These are phyloP conservation scores for Hapalemur alaotrensis DNA, from an alignment of 2,797 vertebrate genomes.

Conservation along the genomic window DNA sequence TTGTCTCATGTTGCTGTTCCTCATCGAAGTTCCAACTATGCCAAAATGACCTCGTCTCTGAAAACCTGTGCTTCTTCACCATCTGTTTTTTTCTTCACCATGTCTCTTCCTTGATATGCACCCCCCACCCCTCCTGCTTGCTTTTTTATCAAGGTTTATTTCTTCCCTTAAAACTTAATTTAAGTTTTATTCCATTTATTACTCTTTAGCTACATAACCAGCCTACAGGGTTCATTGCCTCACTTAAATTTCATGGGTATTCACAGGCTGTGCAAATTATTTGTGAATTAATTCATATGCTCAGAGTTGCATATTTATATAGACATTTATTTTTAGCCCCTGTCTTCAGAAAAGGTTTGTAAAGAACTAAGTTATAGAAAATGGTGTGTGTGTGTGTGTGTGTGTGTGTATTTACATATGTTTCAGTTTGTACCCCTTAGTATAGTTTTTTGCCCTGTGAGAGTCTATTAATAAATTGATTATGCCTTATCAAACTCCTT, in stretches of 20 bases:
- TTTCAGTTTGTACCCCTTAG: not conserved
- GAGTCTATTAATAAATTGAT: not conserved
- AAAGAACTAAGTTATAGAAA: not conserved
- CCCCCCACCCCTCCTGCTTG: too few relatives aligned
- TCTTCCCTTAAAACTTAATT: not conserved
- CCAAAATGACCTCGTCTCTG: not conserved
- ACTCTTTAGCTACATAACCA: not conserved
- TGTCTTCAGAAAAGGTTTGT: not conserved
- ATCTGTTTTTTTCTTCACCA: not conserved
- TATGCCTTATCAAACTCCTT: not conserved
- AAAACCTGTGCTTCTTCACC: not conserved
- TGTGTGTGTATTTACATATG: too few relatives aligned
- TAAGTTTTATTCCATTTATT: not conserved
- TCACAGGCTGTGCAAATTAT: not conserved
- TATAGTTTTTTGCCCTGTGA: not conserved
- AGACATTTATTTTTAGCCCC: not conserved
- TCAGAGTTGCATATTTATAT: not conserved
- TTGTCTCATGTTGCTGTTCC: fast-evolving
- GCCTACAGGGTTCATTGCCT: not conserved
- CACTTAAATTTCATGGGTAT: not conserved
- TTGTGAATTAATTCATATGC: not conserved
- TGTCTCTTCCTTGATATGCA: not conserved
- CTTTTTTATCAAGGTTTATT: not conserved
- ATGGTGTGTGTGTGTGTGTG: too few relatives aligned
- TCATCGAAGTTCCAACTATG: not conserved